Evolutionary conservation across 2,113 vertebrate species (phyloP).

Genomic region (Phylloscopus whistleri): DNA sequence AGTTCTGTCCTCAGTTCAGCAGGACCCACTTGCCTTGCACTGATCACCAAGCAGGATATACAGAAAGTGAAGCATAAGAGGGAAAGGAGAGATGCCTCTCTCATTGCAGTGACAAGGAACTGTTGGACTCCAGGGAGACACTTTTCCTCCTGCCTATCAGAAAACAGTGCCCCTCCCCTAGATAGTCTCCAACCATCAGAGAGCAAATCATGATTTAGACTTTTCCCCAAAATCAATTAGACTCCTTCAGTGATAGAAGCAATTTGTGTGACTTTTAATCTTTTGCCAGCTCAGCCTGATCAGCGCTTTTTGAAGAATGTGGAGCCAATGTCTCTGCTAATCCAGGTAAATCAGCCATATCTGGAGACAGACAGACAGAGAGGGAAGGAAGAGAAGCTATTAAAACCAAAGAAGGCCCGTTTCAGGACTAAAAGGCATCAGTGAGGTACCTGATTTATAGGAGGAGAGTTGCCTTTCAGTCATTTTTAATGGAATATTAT

Average conservation of each 20-base stretch:
- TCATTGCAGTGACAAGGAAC: background rate
- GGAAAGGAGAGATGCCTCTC: background rate
- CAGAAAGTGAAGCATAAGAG: background rate
- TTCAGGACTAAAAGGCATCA: conserved; percentile 34
- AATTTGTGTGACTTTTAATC: conserved; percentile 69
- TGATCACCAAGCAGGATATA: background rate
- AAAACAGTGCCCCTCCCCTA: background rate
- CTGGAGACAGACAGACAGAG: conserved; percentile 63
- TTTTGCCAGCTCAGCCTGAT: conserved; percentile 61
- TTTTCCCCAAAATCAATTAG: conserved; percentile 10
- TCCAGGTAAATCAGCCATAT: conserved; percentile 72
- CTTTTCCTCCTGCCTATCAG: background rate
- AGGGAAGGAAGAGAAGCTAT: conserved; percentile 50
- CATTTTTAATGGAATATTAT: conserved; percentile 76
- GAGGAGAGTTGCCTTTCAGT: conserved; percentile 59
- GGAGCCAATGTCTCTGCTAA: conserved; percentile 52
- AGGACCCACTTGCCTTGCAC: background rate
- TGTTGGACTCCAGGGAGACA: background rate
- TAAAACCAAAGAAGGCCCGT: conserved; percentile 51
- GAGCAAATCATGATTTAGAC: conserved; percentile 13
- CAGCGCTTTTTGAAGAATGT: conserved; percentile 54
- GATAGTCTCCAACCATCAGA: background rate
- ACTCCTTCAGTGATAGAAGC: conserved; percentile 47
- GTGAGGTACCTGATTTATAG: conserved; percentile 60
- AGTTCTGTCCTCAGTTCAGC: background rate